phyloP scores from a whole-genome alignment of 2,113 vertebrate genomes.

The Alosa alosa region DNA sequence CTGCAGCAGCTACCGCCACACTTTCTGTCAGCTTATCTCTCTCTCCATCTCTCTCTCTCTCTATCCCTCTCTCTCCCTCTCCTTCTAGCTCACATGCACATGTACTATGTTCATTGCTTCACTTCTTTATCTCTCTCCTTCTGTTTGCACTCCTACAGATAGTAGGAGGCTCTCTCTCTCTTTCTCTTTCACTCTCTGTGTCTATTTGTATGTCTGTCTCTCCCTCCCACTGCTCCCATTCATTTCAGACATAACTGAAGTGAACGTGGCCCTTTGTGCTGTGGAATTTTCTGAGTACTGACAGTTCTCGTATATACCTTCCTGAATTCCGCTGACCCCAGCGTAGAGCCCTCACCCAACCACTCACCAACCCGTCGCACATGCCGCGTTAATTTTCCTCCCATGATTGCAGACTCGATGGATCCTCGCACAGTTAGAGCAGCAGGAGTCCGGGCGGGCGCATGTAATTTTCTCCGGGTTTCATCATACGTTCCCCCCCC shows the following conservation, averaged over 20 bases:
- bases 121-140: background rate
- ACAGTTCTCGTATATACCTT: background rate
- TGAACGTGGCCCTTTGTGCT: background rate
- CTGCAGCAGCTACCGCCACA: background rate
- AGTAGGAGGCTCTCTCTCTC: background rate
- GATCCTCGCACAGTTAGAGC: background rate
- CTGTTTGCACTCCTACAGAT: background rate
- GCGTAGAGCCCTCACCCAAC: slow-evolving; percentile 6
- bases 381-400: background rate
- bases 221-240: background rate
- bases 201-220: background rate
- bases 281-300: background rate
- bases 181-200: background rate
- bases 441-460: background rate
- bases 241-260: background rate
- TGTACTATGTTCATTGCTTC: background rate
- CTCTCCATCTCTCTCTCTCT: background rate
- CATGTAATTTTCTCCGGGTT: slow-evolving; percentile 42
- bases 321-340: slow-evolving; percentile 19
- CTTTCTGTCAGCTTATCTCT: background rate
- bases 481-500: slow-evolving; percentile 41
- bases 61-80: background rate
- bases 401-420: background rate
- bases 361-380: background rate
- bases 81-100: background rate